Percentiles rank a stretch among this genome's conserved stretches.
These are phyloP conservation scores for Tricholaema leucomelas DNA, from an alignment of 2,113 vertebrate genomes.

Conservation along the genomic window DNA sequence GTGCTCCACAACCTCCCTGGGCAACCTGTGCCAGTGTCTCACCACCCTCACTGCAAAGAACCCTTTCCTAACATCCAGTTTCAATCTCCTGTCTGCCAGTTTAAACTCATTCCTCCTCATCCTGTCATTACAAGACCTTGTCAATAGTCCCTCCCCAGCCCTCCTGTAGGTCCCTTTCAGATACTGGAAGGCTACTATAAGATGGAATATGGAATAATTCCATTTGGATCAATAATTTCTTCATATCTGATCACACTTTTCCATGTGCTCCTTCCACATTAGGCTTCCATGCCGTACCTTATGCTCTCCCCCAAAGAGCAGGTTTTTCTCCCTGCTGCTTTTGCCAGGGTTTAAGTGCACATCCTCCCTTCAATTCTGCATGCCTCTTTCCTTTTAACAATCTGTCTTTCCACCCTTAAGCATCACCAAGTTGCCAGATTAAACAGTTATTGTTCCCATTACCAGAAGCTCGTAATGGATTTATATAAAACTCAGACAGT, in stretches of 20 bases:
- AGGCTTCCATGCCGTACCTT: background rate
- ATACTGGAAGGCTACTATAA: no score
- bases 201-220: background rate
- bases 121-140: no score
- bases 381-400: background rate
- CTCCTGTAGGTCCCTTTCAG: no score
- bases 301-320: background rate
- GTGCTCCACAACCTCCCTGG: no score
- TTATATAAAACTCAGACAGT: conserved; percentile 39
- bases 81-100: no score
- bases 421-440: conserved; percentile 45
- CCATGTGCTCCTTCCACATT: background rate
- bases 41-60: no score
- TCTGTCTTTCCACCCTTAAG: conserved; percentile 33
- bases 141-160: no score
- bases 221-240: background rate
- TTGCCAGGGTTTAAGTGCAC: background rate
- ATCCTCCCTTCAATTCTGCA: background rate
- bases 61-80: no score
- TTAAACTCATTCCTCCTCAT: no score
- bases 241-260: background rate
- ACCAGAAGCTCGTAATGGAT: conserved; percentile 37
- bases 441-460: conserved; percentile 56
- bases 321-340: background rate
- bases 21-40: no score